Conservation (phyloP, 1,140 invertebrate species). For the Stratiolaelaps scimitus region DNA sequence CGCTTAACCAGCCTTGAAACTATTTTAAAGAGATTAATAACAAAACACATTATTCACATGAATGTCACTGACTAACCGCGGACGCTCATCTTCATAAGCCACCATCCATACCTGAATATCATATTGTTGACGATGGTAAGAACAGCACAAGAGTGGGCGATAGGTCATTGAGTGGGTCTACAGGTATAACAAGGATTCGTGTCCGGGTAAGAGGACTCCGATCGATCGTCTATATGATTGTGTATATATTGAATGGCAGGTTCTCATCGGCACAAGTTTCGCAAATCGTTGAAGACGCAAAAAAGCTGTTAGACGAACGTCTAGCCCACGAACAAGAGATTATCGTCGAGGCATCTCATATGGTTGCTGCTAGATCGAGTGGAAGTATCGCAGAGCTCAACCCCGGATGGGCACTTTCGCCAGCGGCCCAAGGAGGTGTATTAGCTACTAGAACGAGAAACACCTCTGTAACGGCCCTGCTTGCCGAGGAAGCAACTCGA, state of each 20-base stretch:
- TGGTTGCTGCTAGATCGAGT: neutral
- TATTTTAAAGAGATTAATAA: too few species aligned
- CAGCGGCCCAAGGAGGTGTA: neutral
- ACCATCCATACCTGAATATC: too few species aligned
- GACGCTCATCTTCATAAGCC: too few species aligned
- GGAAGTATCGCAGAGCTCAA: neutral
- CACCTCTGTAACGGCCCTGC: slow-evolving; percentile 44
- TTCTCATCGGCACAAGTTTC: neutral
- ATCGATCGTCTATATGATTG: neutral
- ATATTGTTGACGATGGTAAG: too few species aligned
- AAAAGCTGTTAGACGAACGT: neutral
- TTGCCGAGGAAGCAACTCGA: slow-evolving; percentile 47
- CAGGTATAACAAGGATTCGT: neutral
- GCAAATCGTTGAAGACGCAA: neutral
- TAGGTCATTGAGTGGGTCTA: too few species aligned
- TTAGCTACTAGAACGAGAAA: slow-evolving; percentile 41
- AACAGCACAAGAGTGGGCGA: too few species aligned
- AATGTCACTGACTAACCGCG: too few species aligned
- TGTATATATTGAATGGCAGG: neutral
- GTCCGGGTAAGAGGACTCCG: neutral
- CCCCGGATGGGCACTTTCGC: slow-evolving; percentile 3
- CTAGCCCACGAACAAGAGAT: slow-evolving; percentile 6
- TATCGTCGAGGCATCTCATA: neutral
- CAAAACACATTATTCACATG: too few species aligned
- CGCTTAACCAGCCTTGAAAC: too few species aligned